phyloP scores from a whole-genome alignment of 2,113 vertebrate species.

The Rhynchopsitta pachyrhyncha region DNA sequence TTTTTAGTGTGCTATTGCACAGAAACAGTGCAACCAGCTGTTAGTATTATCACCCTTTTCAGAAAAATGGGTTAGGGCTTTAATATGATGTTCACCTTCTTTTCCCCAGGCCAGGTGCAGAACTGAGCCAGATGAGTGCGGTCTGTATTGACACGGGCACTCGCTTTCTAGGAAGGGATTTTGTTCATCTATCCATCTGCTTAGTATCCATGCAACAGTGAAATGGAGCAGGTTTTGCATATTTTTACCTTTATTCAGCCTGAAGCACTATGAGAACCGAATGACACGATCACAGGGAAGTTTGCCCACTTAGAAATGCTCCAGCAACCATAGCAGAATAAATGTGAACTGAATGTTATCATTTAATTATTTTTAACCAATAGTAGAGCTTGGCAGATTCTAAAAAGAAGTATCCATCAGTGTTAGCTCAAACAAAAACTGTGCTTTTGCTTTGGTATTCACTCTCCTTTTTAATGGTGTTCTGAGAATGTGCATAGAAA shows the following conservation, averaged over 20 bases:
- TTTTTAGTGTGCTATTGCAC: neutral
- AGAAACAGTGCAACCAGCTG: neutral
- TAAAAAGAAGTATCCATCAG: neutral
- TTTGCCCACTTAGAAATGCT: constrained; percentile 58
- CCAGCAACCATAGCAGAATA: constrained; percentile 5
- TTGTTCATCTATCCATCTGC: constrained; percentile 63
- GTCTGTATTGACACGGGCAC: constrained; percentile 12
- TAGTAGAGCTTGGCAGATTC: neutral
- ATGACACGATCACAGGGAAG: constrained; percentile 56
- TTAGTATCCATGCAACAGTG: constrained; percentile 55
- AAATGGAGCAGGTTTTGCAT: constrained; percentile 63
- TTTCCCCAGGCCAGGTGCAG: neutral
- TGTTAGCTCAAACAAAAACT: neutral
- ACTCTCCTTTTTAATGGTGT: neutral
- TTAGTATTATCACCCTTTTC: neutral
- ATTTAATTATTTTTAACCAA: constrained; percentile 26
- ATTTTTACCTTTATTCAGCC: constrained; percentile 64
- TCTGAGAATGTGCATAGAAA: neutral
- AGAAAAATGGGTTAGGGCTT: neutral
- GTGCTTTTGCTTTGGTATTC: neutral
- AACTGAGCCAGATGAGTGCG: constrained; percentile 39
- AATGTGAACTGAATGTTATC: neutral
- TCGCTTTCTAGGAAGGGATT: constrained; percentile 47
- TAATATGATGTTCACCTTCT: neutral
- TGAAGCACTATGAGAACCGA: constrained; percentile 28